These are phyloP conservation scores for Phenganax marumi DNA, from an alignment of 92 coral and sea anemone species.

Conservation along the genomic window DNA sequence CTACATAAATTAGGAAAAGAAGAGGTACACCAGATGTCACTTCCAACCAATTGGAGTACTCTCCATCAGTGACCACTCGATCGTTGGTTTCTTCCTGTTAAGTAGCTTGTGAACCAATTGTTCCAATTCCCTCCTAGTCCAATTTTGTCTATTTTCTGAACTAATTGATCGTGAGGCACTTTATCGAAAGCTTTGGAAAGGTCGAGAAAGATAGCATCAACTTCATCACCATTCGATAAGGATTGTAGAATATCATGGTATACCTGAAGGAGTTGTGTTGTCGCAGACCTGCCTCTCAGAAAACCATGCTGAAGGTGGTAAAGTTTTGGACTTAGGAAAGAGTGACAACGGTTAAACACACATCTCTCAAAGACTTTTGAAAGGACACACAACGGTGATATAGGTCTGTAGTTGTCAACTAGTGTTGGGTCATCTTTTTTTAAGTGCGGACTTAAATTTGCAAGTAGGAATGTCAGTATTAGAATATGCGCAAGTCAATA, in stretches of 20 bases:
- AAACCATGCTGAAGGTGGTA: conserved; percentile 11
- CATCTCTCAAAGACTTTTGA: conserved; percentile 28
- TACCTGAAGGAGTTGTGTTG: conserved; percentile 5
- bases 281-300: background rate
- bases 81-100: conserved; percentile 44
- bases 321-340: background rate
- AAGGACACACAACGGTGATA: background rate
- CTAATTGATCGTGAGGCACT: background rate
- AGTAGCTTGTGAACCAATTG: conserved; percentile 37
- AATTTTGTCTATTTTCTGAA: background rate
- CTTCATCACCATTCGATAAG: background rate
- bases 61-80: conserved; percentile 44
- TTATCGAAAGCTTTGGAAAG: conserved; percentile 6
- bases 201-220: background rate
- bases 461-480: too few species aligned
- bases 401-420: background rate
- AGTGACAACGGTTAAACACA: conserved; percentile 6
- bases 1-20: conserved; percentile 34
- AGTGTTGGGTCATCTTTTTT: background rate
- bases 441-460: background rate
- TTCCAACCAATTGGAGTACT: conserved; percentile 25
- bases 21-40: conserved; percentile 43
- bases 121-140: background rate
- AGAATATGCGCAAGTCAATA: too few species aligned
- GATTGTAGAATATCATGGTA: background rate